phyloP scores from a whole-genome alignment of 1,140 invertebrate species.

The Euglossa dilemma region DNA sequence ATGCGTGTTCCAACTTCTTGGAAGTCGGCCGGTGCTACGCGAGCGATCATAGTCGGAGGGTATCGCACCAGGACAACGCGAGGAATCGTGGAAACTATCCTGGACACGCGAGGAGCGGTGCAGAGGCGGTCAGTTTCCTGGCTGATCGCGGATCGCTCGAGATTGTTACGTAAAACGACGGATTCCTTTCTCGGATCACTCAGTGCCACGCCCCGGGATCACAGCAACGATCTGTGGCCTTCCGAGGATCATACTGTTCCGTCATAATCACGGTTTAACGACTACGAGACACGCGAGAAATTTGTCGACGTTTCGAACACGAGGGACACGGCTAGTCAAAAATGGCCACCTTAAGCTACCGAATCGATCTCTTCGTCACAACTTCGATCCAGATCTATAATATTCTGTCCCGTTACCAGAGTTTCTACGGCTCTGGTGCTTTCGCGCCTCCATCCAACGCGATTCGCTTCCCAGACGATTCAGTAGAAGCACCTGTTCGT shows the following conservation, averaged over 20 bases:
- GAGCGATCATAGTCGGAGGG: conserved; percentile 36
- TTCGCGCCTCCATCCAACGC: no score
- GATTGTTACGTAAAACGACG: conserved; percentile 66
- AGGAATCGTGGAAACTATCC: conserved; percentile 56
- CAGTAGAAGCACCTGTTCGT: no score
- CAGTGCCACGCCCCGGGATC: conserved; percentile 59
- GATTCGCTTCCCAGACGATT: no score
- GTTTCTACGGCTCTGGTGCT: no score
- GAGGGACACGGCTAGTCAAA: no score
- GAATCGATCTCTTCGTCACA: no score
- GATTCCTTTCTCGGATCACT: conserved; percentile 58
- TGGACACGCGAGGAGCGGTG: conserved; percentile 55
- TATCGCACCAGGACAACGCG: conserved; percentile 52
- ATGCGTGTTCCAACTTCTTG: conserved; percentile 26
- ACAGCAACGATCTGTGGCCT: conserved; percentile 32
- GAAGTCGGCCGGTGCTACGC: not conserved
- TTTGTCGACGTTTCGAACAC: not conserved
- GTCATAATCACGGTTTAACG: not conserved
- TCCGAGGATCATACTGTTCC: conserved; percentile 39
- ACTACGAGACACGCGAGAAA: not conserved
- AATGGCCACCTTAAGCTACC: no score
- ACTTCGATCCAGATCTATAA: no score
- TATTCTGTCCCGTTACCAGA: no score
- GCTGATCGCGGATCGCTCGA: conserved; percentile 41
- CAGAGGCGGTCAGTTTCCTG: conserved; percentile 35